phyloP scores from a whole-genome alignment of 1,140 invertebrate genomes.

The Phocides pigmalion region DNA sequence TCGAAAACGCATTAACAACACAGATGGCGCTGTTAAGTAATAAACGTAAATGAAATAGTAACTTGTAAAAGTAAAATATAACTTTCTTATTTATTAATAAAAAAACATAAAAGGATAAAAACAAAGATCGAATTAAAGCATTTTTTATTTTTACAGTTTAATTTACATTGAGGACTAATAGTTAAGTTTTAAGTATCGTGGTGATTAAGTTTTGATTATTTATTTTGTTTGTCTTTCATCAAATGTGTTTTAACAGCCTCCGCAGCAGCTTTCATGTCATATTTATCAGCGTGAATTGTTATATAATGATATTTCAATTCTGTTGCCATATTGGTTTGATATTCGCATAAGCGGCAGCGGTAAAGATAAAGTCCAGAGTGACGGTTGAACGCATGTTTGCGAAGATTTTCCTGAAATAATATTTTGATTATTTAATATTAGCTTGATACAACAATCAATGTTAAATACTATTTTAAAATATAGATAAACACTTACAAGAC shows the following conservation, averaged over 20 bases:
- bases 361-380: slow-evolving; percentile 92
- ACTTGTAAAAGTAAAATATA: background rate
- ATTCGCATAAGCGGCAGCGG: slow-evolving; percentile 85
- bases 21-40: slow-evolving; percentile 2
- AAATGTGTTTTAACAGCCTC: slow-evolving; percentile 59
- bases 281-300: slow-evolving; percentile 79
- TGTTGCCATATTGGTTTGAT: slow-evolving; percentile 87
- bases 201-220: too few species aligned
- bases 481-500: slow-evolving; percentile 71
- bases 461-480: background rate
- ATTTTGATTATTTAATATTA: too few species aligned
- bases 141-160: too few species aligned
- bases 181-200: too few species aligned
- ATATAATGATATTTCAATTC: slow-evolving; percentile 88
- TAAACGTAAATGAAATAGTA: too few species aligned
- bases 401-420: slow-evolving; percentile 90
- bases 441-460: too few species aligned
- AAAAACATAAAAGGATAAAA: too few species aligned
- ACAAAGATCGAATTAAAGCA: too few species aligned
- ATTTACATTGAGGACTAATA: too few species aligned
- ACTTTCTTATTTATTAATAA: background rate
- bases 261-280: slow-evolving; percentile 74
- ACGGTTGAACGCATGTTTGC: slow-evolving; percentile 92
- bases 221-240: slow-evolving; percentile 39
- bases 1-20: background rate